Evolutionary conservation across 2,113 vertebrate species (phyloP), one percentile per base, ranked within the genome.

Genomic region (Puntigrus tetrazona): DNA sequence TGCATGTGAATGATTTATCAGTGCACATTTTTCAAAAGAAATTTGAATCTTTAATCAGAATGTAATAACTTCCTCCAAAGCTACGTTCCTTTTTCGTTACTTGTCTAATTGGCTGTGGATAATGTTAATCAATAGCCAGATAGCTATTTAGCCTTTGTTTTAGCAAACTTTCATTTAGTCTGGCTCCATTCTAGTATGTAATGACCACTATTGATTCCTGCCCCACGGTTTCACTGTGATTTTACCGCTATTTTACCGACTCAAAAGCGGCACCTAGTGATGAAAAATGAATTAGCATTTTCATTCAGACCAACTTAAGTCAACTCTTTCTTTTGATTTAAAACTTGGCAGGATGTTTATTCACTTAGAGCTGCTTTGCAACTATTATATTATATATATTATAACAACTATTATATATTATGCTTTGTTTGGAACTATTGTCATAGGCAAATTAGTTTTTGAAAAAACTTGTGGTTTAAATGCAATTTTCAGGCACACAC

Each of bases 11-110:
- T 1, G 18, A 5, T 72, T 72, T 38, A 43, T 72, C 36, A 0
- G 38, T 41, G 22, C 22, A 43, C 38, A 43, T 73, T 43, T 25
- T 73, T 73, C 5, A n/a, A 73, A 73, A 72, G 11, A 72, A 25
- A 73, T 73, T 38, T 5, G 25, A 34, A 52, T 76, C 27, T 50
- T 76, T 76, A 76, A 76, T 38, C 45, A 34, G 7, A 74, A 47
- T 47, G 72, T 9, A 50, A 50, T 22, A 76, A 52, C 27, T 31
- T 52, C 25, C 73, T 38, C 4, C 3, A 3, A 50, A 50, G 52
- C 7, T 0, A 38, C 43, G 1, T 18, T 52, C 1, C 8, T 22
- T 29, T 50, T 76, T 10, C 25, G 4, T 7, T 20, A 50, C 18
- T 50, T 50, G 14, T 50, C 43, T 27, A 20, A 13, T n/a, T n/a